These are phyloP conservation scores for Danaus chrysippus DNA, from an alignment of 2,888 invertebrate genomes.

Conservation along the genomic window DNA sequence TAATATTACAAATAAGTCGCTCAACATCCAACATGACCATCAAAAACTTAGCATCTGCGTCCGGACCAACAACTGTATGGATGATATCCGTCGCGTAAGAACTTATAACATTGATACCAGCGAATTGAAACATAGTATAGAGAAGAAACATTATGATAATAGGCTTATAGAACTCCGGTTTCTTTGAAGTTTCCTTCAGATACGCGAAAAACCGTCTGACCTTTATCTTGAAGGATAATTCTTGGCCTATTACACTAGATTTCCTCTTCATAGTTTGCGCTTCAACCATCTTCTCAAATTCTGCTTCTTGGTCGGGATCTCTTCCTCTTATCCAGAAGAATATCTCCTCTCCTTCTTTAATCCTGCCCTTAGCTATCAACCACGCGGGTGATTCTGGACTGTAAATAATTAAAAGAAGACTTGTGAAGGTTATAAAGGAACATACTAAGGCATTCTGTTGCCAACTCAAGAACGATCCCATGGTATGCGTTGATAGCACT, in stretches of 20 bases:
- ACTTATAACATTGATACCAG: slow-evolving; percentile 84
- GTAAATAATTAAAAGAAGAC: slow-evolving; percentile 73
- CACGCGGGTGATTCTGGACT: slow-evolving; percentile 84
- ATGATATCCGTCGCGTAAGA: slow-evolving; percentile 84
- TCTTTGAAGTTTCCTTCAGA: slow-evolving; percentile 50
- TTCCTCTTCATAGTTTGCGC: slow-evolving; percentile 60
- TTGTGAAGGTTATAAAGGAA: slow-evolving; percentile 69
- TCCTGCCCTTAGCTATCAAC: slow-evolving; percentile 79
- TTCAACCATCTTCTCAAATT: slow-evolving; percentile 68
- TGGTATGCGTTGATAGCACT: slow-evolving; percentile 79
- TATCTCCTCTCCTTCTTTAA: slow-evolving; percentile 75
- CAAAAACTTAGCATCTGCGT: slow-evolving; percentile 80
- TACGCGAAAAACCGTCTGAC: slow-evolving; percentile 47
- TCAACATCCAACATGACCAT: slow-evolving; percentile 82
- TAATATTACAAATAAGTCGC: slow-evolving; percentile 79
- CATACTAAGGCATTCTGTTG: slow-evolving; percentile 75
- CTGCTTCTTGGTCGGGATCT: slow-evolving; percentile 55
- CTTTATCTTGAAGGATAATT: slow-evolving; percentile 41
- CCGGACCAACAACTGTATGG: slow-evolving; percentile 76
- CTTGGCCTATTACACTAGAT: slow-evolving; percentile 49
- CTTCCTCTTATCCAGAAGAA: slow-evolving; percentile 76
- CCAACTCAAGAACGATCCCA: slow-evolving; percentile 82
- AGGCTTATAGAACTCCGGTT: slow-evolving; percentile 80
- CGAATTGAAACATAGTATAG: slow-evolving; percentile 83
- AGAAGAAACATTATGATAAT: slow-evolving; percentile 80